phyloP scores from a whole-genome alignment of 2,888 invertebrate species.

The Saturnia japonica region DNA sequence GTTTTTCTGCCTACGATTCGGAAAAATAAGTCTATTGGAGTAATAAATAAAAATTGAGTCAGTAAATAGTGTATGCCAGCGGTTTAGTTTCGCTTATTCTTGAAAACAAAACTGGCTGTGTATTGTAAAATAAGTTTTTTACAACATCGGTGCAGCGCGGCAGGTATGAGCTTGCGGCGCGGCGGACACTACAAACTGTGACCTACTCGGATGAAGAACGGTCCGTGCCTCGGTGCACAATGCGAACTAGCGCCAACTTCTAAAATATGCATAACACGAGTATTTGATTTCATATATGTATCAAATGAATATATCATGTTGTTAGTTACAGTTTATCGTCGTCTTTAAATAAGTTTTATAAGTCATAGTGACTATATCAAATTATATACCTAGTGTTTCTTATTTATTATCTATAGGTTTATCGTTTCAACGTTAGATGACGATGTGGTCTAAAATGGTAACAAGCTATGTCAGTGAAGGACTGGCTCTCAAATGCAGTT shows the following conservation, averaged over 20 bases:
- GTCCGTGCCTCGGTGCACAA: slow-evolving; percentile 48
- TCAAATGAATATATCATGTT: slow-evolving; percentile 25
- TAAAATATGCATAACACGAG: slow-evolving; percentile 10
- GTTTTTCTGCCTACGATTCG: slow-evolving; percentile 51
- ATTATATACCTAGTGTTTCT: too few relatives aligned
- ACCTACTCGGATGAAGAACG: slow-evolving; percentile 66
- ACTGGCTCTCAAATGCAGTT: too few relatives aligned
- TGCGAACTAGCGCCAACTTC: slow-evolving; percentile 42
- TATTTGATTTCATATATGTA: slow-evolving; percentile 28
- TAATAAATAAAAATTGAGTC: slow-evolving; percentile 58
- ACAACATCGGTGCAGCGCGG: slow-evolving; percentile 47
- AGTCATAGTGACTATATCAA: too few relatives aligned
- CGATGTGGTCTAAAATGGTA: too few relatives aligned
- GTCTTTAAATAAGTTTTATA: neutral
- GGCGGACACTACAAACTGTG: slow-evolving; percentile 65
- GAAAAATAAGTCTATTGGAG: slow-evolving; percentile 50
- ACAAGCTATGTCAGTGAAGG: too few relatives aligned
- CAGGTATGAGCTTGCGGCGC: too few relatives aligned
- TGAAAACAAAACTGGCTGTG: slow-evolving; percentile 67
- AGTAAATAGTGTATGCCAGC: slow-evolving; percentile 63
- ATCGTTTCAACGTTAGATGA: too few relatives aligned
- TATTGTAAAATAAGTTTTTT: slow-evolving; percentile 64
- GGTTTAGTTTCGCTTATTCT: slow-evolving; percentile 75
- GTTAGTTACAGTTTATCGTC: neutral
- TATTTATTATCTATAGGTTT: too few relatives aligned